phyloP scores from a whole-genome alignment of 2,113 vertebrate genomes.

The Cinclus mexicanus region DNA sequence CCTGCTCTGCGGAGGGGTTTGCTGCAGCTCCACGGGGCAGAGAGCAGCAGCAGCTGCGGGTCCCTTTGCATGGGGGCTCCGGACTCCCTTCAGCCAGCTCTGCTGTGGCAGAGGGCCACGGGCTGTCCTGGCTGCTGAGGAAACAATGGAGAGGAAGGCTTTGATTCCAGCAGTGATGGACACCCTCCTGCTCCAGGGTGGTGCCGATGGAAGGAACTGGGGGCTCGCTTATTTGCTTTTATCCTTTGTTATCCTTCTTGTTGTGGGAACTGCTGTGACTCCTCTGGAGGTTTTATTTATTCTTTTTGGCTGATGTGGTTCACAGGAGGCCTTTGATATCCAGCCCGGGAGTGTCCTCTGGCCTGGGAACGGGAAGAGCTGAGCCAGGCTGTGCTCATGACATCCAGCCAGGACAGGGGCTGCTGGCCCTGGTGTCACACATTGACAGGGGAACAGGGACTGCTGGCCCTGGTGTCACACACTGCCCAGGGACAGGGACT shows the following conservation, averaged over 20 bases:
- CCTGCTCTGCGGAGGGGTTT: neutral
- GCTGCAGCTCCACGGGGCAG: accelerated
- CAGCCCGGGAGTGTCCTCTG: neutral
- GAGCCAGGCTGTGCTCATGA: accelerated
- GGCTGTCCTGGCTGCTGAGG: neutral
- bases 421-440: neutral
- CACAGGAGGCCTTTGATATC: neutral
- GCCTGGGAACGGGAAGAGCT: neutral
- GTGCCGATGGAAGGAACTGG: slow-evolving; percentile 45
- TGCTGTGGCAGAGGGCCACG: neutral
- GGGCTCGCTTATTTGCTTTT: neutral
- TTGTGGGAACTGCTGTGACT: neutral
- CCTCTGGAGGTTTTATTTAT: slow-evolving; percentile 27
- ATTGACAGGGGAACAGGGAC: too few species aligned
- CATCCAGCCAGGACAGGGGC: neutral
- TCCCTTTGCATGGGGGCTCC: accelerated
- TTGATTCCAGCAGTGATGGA: slow-evolving; percentile 5
- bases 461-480: too few species aligned
- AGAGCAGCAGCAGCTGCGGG: neutral
- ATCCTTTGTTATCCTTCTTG: slow-evolving; percentile 48
- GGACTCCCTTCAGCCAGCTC: neutral
- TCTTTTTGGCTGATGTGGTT: neutral
- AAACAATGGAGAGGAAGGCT: slow-evolving; percentile 47
- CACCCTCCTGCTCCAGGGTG: slow-evolving; percentile 16
- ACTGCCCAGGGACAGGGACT: too few species aligned